These are phyloP conservation scores for Pediacus dermestoides DNA, from an alignment of 2,888 invertebrate genomes.

Conservation along the genomic window DNA sequence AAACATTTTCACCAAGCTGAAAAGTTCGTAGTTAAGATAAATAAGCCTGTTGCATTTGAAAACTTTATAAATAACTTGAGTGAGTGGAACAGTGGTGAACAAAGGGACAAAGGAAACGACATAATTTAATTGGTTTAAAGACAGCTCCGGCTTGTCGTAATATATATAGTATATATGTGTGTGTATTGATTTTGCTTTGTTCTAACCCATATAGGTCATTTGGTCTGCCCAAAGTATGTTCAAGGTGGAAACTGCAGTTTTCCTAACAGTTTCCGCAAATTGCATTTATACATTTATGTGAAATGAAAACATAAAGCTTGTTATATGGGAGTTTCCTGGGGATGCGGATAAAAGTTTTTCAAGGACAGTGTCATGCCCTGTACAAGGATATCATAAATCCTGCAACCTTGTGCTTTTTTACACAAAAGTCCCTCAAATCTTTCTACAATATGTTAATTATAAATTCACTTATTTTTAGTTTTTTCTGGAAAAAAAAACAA, in stretches of 20 bases:
- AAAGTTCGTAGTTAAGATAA: too few relatives aligned
- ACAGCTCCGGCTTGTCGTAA: slow-evolving; percentile 2
- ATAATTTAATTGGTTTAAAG: slow-evolving; percentile 4
- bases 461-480: too few relatives aligned
- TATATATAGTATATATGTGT: slow-evolving; percentile 5
- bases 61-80: too few relatives aligned
- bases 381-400: slow-evolving; percentile 18
- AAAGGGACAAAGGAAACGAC: slow-evolving; percentile 4
- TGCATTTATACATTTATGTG: slow-evolving; percentile 18
- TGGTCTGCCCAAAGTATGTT: slow-evolving; percentile 14
- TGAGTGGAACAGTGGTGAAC: slow-evolving; percentile 1
- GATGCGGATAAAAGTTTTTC: slow-evolving; percentile 21
- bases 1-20: too few relatives aligned
- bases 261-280: slow-evolving; percentile 15
- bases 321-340: slow-evolving; percentile 14
- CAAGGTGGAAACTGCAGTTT: slow-evolving; percentile 24
- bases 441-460: too few relatives aligned
- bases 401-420: too few relatives aligned
- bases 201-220: slow-evolving; percentile 2
- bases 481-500: too few relatives aligned
- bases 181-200: slow-evolving; percentile 4
- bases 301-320: slow-evolving; percentile 13
- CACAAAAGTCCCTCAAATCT: too few relatives aligned
- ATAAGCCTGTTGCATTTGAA: too few relatives aligned
- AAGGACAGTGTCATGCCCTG: slow-evolving; percentile 17